Conservation (phyloP, 2,113 vertebrate genomes). For the Malurus elegans region DNA sequence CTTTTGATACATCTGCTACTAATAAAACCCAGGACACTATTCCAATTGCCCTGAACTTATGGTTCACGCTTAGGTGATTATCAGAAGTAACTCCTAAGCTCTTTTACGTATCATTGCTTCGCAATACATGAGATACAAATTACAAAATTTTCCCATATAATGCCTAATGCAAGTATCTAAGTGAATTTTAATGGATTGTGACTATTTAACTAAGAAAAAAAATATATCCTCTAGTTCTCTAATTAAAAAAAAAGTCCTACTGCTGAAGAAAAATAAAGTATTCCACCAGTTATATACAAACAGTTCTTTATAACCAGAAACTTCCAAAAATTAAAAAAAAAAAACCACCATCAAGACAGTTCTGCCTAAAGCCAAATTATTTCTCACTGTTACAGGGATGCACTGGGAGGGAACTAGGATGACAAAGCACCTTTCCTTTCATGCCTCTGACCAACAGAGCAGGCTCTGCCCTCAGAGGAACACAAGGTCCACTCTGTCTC, state of each 20-base stretch:
- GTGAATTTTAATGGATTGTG: neutral
- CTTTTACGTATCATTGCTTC: neutral
- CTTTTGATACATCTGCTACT: neutral
- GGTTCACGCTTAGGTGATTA: neutral
- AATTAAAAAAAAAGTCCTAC: neutral
- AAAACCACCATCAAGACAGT: neutral
- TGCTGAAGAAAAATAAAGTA: neutral
- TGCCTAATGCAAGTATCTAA: neutral
- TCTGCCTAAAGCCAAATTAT: neutral
- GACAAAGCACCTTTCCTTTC: neutral
- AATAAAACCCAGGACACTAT: neutral
- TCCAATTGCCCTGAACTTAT: neutral
- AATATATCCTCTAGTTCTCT: neutral
- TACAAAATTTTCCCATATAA: neutral
- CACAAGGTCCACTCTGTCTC: neutral
- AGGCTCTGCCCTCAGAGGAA: neutral
- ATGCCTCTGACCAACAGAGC: neutral
- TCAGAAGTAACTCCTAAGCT: neutral
- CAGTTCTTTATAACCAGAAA: neutral
- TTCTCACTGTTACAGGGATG: neutral
- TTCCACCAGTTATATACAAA: neutral
- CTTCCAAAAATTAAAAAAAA: neutral
- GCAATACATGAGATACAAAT: neutral
- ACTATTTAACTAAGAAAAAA: neutral
- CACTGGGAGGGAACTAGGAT: accelerated